Conservation (phyloP, 2,888 invertebrate genomes). For the Abscondita cerata region DNA sequence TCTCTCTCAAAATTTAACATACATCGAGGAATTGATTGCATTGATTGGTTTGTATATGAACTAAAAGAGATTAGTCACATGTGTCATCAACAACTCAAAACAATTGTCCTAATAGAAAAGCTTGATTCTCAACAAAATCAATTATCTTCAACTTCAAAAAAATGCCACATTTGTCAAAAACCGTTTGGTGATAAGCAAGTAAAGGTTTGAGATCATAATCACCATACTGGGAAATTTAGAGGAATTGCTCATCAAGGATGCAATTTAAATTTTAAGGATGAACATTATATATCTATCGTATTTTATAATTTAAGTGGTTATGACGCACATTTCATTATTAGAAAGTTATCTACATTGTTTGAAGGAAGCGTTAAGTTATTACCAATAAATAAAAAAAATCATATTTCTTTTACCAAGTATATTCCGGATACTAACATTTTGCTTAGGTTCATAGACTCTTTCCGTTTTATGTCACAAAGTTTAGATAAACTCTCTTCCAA, state of each 20-base stretch:
- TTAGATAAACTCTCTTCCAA: conserved; percentile 41
- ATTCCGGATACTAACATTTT: no score
- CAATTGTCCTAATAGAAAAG: conserved; percentile 8
- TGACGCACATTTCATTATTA: conserved; percentile 44
- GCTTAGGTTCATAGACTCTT: conserved; percentile 41
- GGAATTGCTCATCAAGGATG: conserved; percentile 41
- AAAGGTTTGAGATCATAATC: no score
- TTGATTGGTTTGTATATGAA: conserved; percentile 30
- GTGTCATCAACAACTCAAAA: neutral
- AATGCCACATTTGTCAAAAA: conserved; percentile 36
- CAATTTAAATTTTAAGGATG: conserved; percentile 40
- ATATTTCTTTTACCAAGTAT: conserved; percentile 41
- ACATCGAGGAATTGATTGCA: conserved; percentile 16
- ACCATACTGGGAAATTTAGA: conserved; percentile 33
- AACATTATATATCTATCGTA: conserved; percentile 37
- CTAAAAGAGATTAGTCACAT: conserved; percentile 29
- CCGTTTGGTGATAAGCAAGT: conserved; percentile 27
- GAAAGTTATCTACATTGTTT: conserved; percentile 35
- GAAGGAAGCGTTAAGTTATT: conserved; percentile 35
- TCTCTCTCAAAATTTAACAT: conserved; percentile 7
- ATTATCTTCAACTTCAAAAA: conserved; percentile 16
- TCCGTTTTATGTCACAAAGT: conserved; percentile 39
- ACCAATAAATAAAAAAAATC: conserved; percentile 41
- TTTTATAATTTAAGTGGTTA: conserved; percentile 45
- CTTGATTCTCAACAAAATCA: conserved; percentile 15